Conservation (phyloP, 2,113 vertebrate species). For the Ceuthmochares aereus region DNA sequence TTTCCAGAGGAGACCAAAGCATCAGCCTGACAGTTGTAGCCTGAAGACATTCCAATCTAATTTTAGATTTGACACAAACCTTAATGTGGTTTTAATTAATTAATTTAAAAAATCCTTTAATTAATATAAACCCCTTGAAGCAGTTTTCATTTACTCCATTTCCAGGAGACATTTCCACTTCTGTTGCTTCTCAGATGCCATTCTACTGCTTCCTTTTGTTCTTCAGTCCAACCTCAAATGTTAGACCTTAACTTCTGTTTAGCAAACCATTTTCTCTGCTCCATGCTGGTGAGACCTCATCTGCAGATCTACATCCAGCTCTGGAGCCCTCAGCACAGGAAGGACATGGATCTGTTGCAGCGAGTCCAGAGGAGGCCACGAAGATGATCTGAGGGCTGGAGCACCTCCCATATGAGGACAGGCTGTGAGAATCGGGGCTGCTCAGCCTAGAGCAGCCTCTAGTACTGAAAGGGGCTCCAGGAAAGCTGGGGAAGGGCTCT, state of each 20-base stretch:
- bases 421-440: too few relatives aligned
- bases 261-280: too few relatives aligned
- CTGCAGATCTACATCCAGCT: too few relatives aligned
- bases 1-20: background rate
- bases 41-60: conserved; percentile 31
- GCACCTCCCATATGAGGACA: too few relatives aligned
- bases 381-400: too few relatives aligned
- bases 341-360: too few relatives aligned
- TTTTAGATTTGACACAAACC: conserved; percentile 29
- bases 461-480: too few relatives aligned
- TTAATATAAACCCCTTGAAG: conserved; percentile 5
- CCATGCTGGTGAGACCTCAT: too few relatives aligned
- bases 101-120: conserved; percentile 28
- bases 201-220: background rate
- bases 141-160: background rate
- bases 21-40: conserved; percentile 30
- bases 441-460: too few relatives aligned
- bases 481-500: too few relatives aligned
- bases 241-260: background rate
- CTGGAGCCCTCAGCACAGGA: too few relatives aligned
- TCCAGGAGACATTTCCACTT: background rate
- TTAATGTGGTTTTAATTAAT: conserved; percentile 23
- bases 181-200: background rate
- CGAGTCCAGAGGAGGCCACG: too few relatives aligned
- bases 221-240: background rate